Base-by-base conservation (phyloP, 2,888 invertebrate species). In the Steinernema scapterisci region DNA sequence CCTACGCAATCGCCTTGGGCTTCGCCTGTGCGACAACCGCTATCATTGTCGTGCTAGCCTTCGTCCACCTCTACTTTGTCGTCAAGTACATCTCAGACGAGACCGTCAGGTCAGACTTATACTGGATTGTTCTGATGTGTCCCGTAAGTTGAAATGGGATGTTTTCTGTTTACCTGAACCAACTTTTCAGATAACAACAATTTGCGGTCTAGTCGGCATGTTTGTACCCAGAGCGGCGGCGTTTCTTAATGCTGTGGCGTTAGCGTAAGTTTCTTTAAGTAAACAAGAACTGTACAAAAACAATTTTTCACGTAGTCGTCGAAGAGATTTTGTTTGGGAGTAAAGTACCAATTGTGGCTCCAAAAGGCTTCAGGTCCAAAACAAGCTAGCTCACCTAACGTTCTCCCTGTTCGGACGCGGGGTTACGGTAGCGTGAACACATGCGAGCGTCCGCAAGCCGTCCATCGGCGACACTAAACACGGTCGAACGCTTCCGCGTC, bases 191-290 rank as follows among this genome's bases (percentile, higher is more conserved):
- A 78, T 86, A 25, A 80, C 84, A 27, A 78, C 84, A 1, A 70
- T 83, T 13, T 86, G 85, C 70, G 83, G 84, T 54, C 71, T 82
- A 0, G 75, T 83, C 1, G 86, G 86, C 44, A 86, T 86, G 86
- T 81, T 85, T 63, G 78, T 86, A 6, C 86, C 86, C 0, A 74
- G 86, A 25, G 81, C 86, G 13, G 86, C 85, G 13, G 76, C 82
- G 6, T 86, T 86, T 73, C 75, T 86, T 9, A 87, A 87, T 75
- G 84, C 86, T 1, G 81, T 84, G 45, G 85, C 86, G 9, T 73
- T 86, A 23, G 86, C 85, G 81, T 85, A 70, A 80, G 81, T 81
- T 51, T 44, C 31, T 19, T 13, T 16, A n/a, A 11, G n/a, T 76
- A 27, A 19, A 44, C 3, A 38, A 38, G n/a, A 38, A 9, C 38